Evolutionary conservation across 2,888 invertebrate species (phyloP), one percentile per base, ranked within the genome.

Genomic region (Ochlodes sylvanus): DNA sequence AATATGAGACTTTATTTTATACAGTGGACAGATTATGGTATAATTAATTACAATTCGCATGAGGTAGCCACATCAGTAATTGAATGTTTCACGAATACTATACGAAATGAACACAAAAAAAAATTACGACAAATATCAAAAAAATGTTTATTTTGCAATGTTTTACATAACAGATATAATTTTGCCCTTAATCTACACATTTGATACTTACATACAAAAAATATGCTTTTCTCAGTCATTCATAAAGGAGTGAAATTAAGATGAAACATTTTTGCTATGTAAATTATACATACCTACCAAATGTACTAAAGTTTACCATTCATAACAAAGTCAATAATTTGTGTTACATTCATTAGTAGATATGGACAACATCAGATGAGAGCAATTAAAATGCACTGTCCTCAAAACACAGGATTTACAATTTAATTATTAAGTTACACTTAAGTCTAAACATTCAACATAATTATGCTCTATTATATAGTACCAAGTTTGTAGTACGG

Each of bases 111-210:
- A 12, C 10, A 9, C 2, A 17, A 62, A 56, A 56, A 56, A 68
- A 62, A 3, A 56, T n/a, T 42, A 14, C 52, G 7, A 52, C 7
- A 64, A 12, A 54, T 64, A 63, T 75, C 70, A 75, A 79, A 80
- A 82, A 83, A 80, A 78, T 83, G 84, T 87, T 86, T 87, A 87
- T 77, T 81, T 79, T 80, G 79, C 79, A 80, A 80, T 79, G 76
- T 77, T 77, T 76, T 77, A 81, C 76, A 78, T 77, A 79, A 78
- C 77, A 80, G 79, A 79, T 80, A 86, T 80, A 80, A 81, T 79
- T 81, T 79, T 80, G 78, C 78, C 78, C 78, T 78, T 77, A 78
- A 56, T 70, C 75, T 76, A 76, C 3, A 38, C 2, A 70, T 70
- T 73, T 75, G 71, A 76, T 76, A 77, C 78, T 76, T 76, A 77